phyloP scores from a whole-genome alignment of 1,140 invertebrate genomes.

The Bombus huntii region DNA sequence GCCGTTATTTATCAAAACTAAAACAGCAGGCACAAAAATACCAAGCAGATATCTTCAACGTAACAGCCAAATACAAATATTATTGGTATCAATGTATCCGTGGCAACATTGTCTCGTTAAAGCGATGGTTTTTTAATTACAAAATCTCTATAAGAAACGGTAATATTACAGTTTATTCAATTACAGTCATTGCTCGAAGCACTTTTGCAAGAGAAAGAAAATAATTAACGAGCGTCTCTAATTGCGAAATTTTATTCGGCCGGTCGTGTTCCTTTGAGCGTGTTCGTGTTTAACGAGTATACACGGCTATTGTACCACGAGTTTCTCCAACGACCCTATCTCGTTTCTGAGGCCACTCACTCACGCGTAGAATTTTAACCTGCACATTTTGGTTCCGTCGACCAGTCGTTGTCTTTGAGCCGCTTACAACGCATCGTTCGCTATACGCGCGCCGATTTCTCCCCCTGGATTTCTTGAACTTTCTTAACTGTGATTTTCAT shows the following conservation, averaged over 20 bases:
- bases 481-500: background rate
- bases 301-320: slow-evolving; percentile 23
- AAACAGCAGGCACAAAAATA: slow-evolving; percentile 4
- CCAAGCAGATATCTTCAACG: background rate
- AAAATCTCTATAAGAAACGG: background rate
- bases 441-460: background rate
- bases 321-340: slow-evolving; percentile 64
- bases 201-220: background rate
- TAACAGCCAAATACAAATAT: slow-evolving; percentile 13
- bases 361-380: slow-evolving; percentile 67
- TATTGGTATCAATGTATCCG: background rate
- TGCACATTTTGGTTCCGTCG: slow-evolving; percentile 56
- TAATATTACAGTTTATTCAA: background rate
- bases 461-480: too few species aligned
- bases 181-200: background rate
- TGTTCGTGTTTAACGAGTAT: slow-evolving; percentile 32
- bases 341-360: slow-evolving; percentile 59
- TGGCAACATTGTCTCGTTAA: background rate
- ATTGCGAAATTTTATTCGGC: slow-evolving; percentile 1
- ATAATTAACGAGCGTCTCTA: background rate
- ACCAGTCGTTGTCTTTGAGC: slow-evolving; percentile 61
- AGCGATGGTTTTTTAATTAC: background rate
- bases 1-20: background rate
- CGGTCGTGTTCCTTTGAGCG: slow-evolving; percentile 4
- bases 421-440: slow-evolving; percentile 52